Percentiles rank a stretch among this genome's conserved stretches.
Conservation (phyloP, 2,113 vertebrate species). For the Axis porcinus region DNA sequence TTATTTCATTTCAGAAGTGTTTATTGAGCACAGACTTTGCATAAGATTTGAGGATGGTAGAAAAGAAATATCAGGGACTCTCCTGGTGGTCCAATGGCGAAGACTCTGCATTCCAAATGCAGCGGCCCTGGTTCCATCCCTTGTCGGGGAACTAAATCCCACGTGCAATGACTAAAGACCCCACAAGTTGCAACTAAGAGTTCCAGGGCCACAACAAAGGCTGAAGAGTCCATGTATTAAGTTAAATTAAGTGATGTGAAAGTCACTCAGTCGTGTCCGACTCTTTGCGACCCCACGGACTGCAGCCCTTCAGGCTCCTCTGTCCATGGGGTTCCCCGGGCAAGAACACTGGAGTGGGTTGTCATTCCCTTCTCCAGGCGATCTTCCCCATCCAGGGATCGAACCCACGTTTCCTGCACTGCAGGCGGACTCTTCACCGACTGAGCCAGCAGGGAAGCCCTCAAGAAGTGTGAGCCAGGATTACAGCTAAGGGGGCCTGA, state of each 20-base stretch:
- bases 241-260: neutral
- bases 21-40: rapidly evolving
- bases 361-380: neutral
- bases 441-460: neutral
- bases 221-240: neutral
- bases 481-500: rapidly evolving
- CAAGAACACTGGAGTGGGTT: neutral
- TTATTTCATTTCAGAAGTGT: too few species aligned
- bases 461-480: rapidly evolving
- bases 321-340: neutral
- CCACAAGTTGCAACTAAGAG: neutral
- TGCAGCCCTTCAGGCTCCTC: neutral
- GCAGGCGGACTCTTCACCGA: rapidly evolving
- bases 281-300: rapidly evolving
- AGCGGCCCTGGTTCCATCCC: neutral
- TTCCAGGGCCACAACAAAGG: rapidly evolving
- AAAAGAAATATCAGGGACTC: rapidly evolving
- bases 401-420: neutral
- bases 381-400: neutral
- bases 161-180: neutral
- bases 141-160: rapidly evolving
- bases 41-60: rapidly evolving
- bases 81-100: neutral
- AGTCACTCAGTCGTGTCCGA: rapidly evolving
- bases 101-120: neutral